Base-by-base conservation (phyloP, 1,140 invertebrate species). In the Ganaspis sp. region DNA sequence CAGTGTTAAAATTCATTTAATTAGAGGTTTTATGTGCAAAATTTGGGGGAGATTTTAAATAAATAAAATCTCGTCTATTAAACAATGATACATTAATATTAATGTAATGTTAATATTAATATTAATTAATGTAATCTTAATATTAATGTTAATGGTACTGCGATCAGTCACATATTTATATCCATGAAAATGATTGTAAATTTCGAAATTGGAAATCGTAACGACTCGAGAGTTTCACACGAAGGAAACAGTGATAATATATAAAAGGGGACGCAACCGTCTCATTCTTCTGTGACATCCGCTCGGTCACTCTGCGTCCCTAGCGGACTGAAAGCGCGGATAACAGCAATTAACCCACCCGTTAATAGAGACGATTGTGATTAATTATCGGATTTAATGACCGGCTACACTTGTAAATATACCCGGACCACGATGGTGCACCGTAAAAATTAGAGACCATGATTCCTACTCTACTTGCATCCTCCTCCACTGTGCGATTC, bases 311-410 rank as follows among this genome's bases (percentile, higher is more conserved):
- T 79, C 75, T 77, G 77, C 74, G 78, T 76, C 83, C 75, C 81
- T 83, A 84, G 83, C 83, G 83, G 80, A 83, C 79, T 84, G 75
- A 85, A 77, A 81, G 84, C 79, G 85, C 82, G 89, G 89, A 90
- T 90, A 90, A 90, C 87, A 90, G 87, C 89, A 90, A 90, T 90
- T 90, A 90, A 90, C 83, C 83, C 84, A 83, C 87, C 88, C 88
- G 87, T 90, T 90, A 90, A 90, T 90, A 88, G 86, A 90, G 87
- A 90, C 88, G 86, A 90, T 89, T 89, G 89, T 89, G 88, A 90
- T 90, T 90, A 90, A 90, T 90, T 90, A 89, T 90, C 86, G 84
- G 88, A 90, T 88, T 90, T 90, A 90, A 90, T 89, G 89, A 89
- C 87, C 84, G 87, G 87, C 87, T 85, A 84, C 83, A 86, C 85